Conservation (phyloP, 2,797 vertebrate genomes). For the Odontamblyopus rebecca region DNA sequence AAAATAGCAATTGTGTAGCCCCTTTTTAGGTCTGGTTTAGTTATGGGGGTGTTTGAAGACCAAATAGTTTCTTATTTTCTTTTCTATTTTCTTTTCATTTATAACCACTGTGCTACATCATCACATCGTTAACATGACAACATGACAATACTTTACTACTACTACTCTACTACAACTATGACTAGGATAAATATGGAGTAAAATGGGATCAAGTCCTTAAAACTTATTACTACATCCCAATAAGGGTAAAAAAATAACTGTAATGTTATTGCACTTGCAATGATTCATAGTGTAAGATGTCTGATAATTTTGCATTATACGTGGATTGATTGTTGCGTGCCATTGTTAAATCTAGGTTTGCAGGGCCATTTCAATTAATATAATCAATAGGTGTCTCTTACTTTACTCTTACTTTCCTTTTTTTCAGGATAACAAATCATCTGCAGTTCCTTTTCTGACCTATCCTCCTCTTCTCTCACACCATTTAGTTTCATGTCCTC, state of each 20-base stretch:
- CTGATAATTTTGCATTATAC: neutral
- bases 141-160: too few species aligned
- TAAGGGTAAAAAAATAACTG: neutral
- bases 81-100: too few species aligned
- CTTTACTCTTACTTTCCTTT: neutral
- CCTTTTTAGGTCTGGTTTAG: neutral
- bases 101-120: neutral
- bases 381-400: neutral
- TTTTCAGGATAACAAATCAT: neutral
- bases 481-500: conserved; percentile 6
- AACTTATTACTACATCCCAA: neutral
- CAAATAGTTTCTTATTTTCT: neutral
- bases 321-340: neutral
- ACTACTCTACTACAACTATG: neutral
- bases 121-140: too few species aligned
- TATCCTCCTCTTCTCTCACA: neutral
- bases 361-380: neutral
- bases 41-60: neutral
- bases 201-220: neutral
- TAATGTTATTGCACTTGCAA: neutral
- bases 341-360: neutral
- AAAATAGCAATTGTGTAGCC: neutral
- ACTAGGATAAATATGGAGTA: neutral
- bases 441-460: neutral
- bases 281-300: neutral